A percentile compares a stretch with the other conserved stretches of the same genome.
Conservation (phyloP, 2,888 invertebrate species). For the Habrosyne pyritoides region DNA sequence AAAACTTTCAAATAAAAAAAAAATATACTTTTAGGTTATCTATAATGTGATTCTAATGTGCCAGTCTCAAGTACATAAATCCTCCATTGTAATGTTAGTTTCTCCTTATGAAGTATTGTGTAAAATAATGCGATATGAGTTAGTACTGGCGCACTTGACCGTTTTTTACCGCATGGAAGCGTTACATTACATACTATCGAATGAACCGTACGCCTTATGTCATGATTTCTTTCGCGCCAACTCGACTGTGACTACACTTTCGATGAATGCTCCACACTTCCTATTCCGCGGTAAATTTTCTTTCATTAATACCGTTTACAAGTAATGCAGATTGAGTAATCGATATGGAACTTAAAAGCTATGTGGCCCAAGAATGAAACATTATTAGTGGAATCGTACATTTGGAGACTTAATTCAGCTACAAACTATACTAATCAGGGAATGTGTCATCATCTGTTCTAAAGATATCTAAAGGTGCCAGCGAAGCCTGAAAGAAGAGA, state of each 20-base stretch:
- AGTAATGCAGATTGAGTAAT: background rate
- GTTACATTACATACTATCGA: slow-evolving; percentile 20
- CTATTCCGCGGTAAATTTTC: slow-evolving; percentile 46
- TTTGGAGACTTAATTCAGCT: too few relatives aligned
- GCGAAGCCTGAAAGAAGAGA: too few relatives aligned
- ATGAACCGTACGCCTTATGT: slow-evolving; percentile 24
- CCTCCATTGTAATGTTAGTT: background rate
- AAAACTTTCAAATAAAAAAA: too few relatives aligned
- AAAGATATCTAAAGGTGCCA: too few relatives aligned
- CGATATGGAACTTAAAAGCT: background rate
- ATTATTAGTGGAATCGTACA: too few relatives aligned
- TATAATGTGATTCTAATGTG: background rate
- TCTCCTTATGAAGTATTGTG: background rate
- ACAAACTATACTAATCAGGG: too few relatives aligned
- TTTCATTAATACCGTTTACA: slow-evolving; percentile 21
- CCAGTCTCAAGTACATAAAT: background rate
- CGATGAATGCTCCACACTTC: slow-evolving; percentile 39
- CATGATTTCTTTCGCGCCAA: slow-evolving; percentile 41
- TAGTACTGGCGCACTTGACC: background rate
- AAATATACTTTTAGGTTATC: too few relatives aligned
- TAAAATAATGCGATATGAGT: background rate
- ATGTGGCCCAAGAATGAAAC: background rate
- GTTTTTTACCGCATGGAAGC: slow-evolving; percentile 3
- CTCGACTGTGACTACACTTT: slow-evolving; percentile 52
- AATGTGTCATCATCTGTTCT: too few relatives aligned